Base-by-base conservation (phyloP, 1,140 invertebrate genomes). In the Rhagoletis pomonella region DNA sequence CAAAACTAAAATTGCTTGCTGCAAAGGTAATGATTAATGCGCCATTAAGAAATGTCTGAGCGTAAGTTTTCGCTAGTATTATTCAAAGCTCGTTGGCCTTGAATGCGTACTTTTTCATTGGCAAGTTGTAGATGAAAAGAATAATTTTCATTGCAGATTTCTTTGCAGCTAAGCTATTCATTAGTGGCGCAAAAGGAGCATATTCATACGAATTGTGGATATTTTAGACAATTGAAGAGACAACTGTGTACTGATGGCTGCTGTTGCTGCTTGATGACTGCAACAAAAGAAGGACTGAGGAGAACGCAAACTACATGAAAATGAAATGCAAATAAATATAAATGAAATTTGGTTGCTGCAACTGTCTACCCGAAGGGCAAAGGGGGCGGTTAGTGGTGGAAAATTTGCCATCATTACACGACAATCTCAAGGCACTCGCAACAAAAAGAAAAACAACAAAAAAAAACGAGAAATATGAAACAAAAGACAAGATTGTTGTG, bases 11-110 rank as follows among this genome's bases (percentile, higher is more conserved):
- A 14, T 39, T 73, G 67, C 67, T 73, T 73, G 29, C 44, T 73
- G 42, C 67, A 42, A 73, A 42, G 67, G 42, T 73, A 73, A 73
- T 73, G 67, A 73, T 44, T 73, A 73, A 73, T 73, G 67, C 67
- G 67, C 14, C 67, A 44, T 73, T 73, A 73, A 73, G 42, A 12
- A 67, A 10, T 67, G 19, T 7, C 29, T 65, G 65, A 44, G 29
- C 42, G 67, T 42, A 69, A 42, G 65, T 42, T 14, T 62, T 62
- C 64, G 64, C 67, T 12, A 17, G 12, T 12, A 44, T 73, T 39
- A 4, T 73, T 9, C 67, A 42, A 44, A 73, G 67, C 39, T 44
- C 17, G 42, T 42, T 73, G 67, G 67, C 67, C 67, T 73, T 73
- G 67, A 73, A 47, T 73, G 39, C 39, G 39, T 73, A 47, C 67